Conservation (phyloP, 2,113 vertebrate species). For the Pygoscelis adeliae region DNA sequence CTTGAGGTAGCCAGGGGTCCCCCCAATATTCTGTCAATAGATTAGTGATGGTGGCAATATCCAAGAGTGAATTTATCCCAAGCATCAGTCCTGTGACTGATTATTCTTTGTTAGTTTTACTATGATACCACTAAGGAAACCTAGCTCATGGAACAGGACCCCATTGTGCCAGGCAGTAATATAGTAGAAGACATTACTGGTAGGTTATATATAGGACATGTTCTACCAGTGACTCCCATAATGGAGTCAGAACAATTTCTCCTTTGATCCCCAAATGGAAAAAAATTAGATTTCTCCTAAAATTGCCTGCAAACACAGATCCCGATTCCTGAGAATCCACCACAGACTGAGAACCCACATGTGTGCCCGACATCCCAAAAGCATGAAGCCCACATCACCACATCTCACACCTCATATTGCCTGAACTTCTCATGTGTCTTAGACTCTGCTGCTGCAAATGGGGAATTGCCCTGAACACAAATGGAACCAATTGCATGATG, state of each 20-base stretch:
- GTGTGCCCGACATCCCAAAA: accelerated
- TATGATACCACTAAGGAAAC: not conserved
- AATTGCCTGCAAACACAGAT: not conserved
- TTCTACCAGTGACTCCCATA: not conserved
- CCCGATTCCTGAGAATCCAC: not conserved
- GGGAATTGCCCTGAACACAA: not conserved
- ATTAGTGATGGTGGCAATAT: not conserved
- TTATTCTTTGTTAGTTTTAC: not conserved
- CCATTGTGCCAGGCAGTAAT: not conserved
- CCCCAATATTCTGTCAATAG: not conserved
- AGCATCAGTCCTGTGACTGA: not conserved
- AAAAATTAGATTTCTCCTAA: not conserved
- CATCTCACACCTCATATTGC: not conserved
- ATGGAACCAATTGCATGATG: not conserved
- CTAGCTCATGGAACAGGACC: not conserved
- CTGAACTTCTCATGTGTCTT: not conserved
- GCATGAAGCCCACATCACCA: not conserved
- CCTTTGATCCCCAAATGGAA: not conserved
- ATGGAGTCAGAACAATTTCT: not conserved
- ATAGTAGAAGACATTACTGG: not conserved
- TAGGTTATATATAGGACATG: not conserved
- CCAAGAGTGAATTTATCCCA: not conserved
- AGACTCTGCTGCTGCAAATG: not conserved
- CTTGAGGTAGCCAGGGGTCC: not conserved
- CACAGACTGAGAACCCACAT: not conserved